Conservation (phyloP, 2,888 invertebrate genomes). For the Synergus laeviventris region DNA sequence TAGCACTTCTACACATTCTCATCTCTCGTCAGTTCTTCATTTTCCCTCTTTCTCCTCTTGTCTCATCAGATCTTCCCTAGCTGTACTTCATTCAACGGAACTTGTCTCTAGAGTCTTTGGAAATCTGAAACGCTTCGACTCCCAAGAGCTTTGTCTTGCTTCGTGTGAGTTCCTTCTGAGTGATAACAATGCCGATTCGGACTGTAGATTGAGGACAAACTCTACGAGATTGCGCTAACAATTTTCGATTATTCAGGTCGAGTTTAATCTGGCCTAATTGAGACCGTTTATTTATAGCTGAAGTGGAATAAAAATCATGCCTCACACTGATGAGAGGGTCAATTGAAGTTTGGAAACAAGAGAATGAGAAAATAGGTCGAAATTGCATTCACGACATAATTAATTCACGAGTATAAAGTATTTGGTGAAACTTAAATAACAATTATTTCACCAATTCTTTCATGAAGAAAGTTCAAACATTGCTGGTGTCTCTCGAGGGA, state of each 20-base stretch:
- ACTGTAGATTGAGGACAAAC: not conserved
- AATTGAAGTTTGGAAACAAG: not conserved
- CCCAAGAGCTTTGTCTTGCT: not conserved
- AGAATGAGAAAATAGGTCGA: not conserved
- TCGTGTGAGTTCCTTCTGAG: not conserved
- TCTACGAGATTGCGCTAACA: not conserved
- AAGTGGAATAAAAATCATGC: not conserved
- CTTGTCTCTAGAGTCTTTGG: not conserved
- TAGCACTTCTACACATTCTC: not conserved
- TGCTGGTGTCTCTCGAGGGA: no score
- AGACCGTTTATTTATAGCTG: not conserved
- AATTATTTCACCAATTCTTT: not conserved
- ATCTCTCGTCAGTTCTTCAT: constrained; percentile 8
- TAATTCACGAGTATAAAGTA: not conserved
- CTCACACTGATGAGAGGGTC: not conserved
- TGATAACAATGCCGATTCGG: constrained; percentile 5
- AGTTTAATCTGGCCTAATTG: not conserved
- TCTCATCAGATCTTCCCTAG: constrained; percentile 23
- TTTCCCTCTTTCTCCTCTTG: not conserved
- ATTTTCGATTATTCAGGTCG: not conserved
- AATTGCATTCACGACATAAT: not conserved
- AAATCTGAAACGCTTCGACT: constrained; percentile 2
- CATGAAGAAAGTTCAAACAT: no score
- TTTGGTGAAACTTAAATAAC: not conserved
- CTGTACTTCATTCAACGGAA: not conserved